Evolutionary conservation across 2,113 vertebrate genomes (phyloP), one percentile per base, ranked within the genome.

Genomic region (Elaphurus davidianus): DNA sequence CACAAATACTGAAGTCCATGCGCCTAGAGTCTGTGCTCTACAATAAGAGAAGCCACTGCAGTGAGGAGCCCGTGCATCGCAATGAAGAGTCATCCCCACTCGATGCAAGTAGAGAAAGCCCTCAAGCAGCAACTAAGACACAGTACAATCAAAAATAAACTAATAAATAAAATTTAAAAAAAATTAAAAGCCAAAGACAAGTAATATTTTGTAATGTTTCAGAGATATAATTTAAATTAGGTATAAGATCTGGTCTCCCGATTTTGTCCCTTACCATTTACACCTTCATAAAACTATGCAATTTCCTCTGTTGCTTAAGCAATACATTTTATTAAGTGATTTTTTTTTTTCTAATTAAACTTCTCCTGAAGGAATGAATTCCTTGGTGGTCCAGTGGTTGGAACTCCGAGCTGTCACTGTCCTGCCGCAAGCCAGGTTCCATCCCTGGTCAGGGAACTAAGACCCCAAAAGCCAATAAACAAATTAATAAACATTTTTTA

Each of bases 311-410:
- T 55, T 74, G 16, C 57, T 81, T 94, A 91, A 92, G 67, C 52
- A 88, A 28, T 81, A 81, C 82, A 19, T 67, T 52, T 62, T 45
- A 19, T 78, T 76, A 92, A 94, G 67, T 83, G 21, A 79, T 27
- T 84, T 81, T 82, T 91, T 89, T 86, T 71, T 36, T 50, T 13
- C 84, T 95, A 89, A 96, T 82, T 88, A 93, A 97, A 93, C 83
- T 95, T 45, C 43, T 33, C 47, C 45, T 79, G 45, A 50, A 79
- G 45, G 76, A 79, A 50, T 28, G 45, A 50, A 50, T 79, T 79
- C 76, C 27, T 47, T 79, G 28, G 76, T 0, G 5, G 45, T 79
- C 45, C 76, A 79, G 45, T 50, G 76, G 76, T 79, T 79, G 50
- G 76, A 30, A 79, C 45, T 50, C 76, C 0, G 0, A 47, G 27